Base-by-base conservation (phyloP, 2,888 invertebrate genomes). In the Hirtodrosophila duncani region DNA sequence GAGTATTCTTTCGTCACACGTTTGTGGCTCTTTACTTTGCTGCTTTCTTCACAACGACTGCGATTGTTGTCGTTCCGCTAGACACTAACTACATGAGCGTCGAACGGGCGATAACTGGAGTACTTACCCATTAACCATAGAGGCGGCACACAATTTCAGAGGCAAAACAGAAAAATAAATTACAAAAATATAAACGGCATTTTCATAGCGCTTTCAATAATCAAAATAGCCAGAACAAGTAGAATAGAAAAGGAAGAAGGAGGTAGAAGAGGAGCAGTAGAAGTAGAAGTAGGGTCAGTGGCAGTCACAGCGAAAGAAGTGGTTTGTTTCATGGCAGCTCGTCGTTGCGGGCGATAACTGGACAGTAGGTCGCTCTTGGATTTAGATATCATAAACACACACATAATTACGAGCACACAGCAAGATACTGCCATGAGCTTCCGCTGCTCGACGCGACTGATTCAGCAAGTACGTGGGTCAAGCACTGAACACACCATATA, bases 81-180 rank as follows among this genome's bases (percentile, higher is more conserved):
- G 57, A 38, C 59, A 59, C 59, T 58, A 43, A 59, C 50, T 50
- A 51, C 42, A 48, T 38, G 67, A 46, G 61, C 71, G 53, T 63
- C 46, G 67, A n/a, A 43, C 49, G 63, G 43, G 70, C 59, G 75
- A 78, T 78, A 71, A 70, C 79, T 71, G 78, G 67, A 71, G 67
- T 70, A 72, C 41, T 59, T 36, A 60, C 30, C 42, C 6, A 33
- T 24, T 26, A 14, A n/a, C 29, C 17, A 27, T 27, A 11, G 17
- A 29, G 37, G 9, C 33, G 16, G 45, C 7, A 31, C 17, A n/a
- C n/a, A n/a, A n/a, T n/a, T n/a, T n/a, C n/a, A n/a, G n/a, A n/a
- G n/a, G n/a, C n/a, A n/a, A n/a, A n/a, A n/a, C 45, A 53, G 21
- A 34, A 39, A 41, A 46, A 57, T 33, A 56, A 56, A 56, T 57